Conservation (phyloP, 2,113 vertebrate genomes). For the Alouatta palliata region DNA sequence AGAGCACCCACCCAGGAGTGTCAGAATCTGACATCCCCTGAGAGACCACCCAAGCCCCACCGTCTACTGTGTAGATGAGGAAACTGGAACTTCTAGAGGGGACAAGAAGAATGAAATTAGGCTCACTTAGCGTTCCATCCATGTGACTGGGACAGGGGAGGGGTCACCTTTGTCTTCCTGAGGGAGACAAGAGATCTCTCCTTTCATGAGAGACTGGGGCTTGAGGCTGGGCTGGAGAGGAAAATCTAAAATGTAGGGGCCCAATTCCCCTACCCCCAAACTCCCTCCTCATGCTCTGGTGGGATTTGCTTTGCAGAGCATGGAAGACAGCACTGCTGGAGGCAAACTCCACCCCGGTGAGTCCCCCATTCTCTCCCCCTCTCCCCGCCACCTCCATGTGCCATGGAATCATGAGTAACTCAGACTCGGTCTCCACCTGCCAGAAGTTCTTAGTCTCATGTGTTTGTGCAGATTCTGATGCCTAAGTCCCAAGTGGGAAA, state of each 20-base stretch:
- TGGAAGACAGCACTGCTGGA: slow-evolving; percentile 95
- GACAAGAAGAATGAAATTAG: background rate
- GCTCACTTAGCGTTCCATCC: background rate
- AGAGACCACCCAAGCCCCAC: background rate
- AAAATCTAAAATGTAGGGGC: background rate
- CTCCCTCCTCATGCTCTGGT: slow-evolving; percentile 4
- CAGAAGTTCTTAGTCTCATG: background rate
- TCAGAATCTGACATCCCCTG: background rate
- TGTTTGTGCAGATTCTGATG: background rate
- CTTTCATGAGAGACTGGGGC: background rate
- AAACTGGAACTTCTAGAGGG: background rate
- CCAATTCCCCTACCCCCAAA: background rate
- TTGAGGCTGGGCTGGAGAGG: background rate
- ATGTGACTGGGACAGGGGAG: background rate
- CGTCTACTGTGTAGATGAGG: background rate
- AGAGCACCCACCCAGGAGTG: background rate
- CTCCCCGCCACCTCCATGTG: background rate
- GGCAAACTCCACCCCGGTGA: slow-evolving; percentile 91
- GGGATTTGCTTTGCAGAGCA: slow-evolving; percentile 85
- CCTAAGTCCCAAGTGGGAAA: background rate
- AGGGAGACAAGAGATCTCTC: background rate
- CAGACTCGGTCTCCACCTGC: slow-evolving; percentile 59
- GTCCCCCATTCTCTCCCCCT: slow-evolving; percentile 21
- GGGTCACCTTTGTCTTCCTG: background rate
- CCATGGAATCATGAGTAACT: slow-evolving; percentile 74